A percentile compares a stretch with the other conserved stretches of the same genome.
Evolutionary conservation across 2,113 vertebrate species (phyloP).

Genomic region (Cettia cetti): DNA sequence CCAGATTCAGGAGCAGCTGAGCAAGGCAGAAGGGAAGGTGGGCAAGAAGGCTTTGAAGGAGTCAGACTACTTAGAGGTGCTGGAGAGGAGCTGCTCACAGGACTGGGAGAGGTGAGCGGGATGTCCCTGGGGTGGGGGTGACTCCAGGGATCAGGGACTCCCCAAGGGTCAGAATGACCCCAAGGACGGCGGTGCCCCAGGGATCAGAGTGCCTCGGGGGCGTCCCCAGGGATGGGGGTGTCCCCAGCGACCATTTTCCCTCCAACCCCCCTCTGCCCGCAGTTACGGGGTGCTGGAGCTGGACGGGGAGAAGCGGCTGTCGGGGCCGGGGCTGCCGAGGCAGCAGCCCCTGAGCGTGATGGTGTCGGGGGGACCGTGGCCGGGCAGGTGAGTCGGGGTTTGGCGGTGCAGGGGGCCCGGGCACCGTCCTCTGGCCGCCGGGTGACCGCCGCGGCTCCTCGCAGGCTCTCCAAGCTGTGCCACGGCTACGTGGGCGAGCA

Average conservation of each 20-base stretch:
- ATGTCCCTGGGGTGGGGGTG: fast-evolving
- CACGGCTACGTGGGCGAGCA: constrained; percentile 18
- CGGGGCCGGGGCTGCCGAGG: background rate
- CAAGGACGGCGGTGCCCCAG: background rate
- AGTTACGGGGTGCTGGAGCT: constrained; percentile 46
- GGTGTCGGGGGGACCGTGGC: constrained; percentile 28
- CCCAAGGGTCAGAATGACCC: background rate
- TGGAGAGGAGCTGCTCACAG: constrained; percentile 30
- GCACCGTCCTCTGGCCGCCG: fast-evolving
- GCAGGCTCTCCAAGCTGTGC: constrained; percentile 52
- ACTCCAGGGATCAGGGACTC: background rate
- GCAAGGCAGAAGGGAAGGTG: background rate
- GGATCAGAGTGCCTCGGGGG: fast-evolving
- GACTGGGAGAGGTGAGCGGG: constrained; percentile 22
- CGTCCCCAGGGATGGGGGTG: too few species aligned
- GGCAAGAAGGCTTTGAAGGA: constrained; percentile 24
- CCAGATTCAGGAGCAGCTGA: constrained; percentile 37
- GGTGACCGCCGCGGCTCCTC: background rate
- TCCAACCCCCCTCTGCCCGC: background rate
- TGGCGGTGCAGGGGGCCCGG: fast-evolving
- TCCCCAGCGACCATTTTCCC: background rate
- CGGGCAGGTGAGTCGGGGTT: background rate
- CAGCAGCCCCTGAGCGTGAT: background rate
- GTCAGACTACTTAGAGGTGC: background rate
- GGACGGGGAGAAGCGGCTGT: constrained; percentile 10